A percentile compares a stretch with the other conserved stretches of the same genome.
Evolutionary conservation across 37 sponge, comb jelly and placozoan genomes (phyloP).

Genomic region (Oscarella lobularis): DNA sequence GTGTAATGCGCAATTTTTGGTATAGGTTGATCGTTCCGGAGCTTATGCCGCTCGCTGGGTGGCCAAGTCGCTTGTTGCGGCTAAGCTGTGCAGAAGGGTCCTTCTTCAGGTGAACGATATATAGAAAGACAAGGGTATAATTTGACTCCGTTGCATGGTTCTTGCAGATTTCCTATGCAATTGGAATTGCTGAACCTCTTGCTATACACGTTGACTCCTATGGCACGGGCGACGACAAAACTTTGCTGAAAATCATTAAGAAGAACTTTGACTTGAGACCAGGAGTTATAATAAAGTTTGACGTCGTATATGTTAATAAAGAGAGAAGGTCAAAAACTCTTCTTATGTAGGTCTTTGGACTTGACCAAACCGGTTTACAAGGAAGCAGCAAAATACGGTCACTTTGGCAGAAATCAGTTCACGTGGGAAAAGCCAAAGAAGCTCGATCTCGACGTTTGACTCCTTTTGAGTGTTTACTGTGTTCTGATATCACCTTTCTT

Average conservation of each 20-base stretch:
- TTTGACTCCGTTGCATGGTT: not conserved
- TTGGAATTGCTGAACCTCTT: slow-evolving; percentile 86
- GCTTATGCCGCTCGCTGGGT: slow-evolving; percentile 95
- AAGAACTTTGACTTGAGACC: slow-evolving; percentile 95
- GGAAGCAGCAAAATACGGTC: slow-evolving; percentile 85
- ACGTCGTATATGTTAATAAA: no score
- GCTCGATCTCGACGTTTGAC: no score
- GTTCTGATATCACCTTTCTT: no score
- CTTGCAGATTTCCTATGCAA: slow-evolving; percentile 81
- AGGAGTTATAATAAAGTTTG: slow-evolving; percentile 74
- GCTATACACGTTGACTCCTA: slow-evolving; percentile 74
- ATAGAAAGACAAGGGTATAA: not conserved
- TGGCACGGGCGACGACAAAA: slow-evolving; percentile 55
- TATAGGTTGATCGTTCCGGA: slow-evolving; percentile 79
- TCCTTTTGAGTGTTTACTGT: no score
- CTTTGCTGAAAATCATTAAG: slow-evolving; percentile 60
- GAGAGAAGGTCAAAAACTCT: no score
- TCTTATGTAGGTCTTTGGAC: slow-evolving; percentile 81
- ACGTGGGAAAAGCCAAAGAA: slow-evolving; percentile 59
- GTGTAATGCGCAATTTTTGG: no score
- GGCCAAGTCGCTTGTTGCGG: slow-evolving; percentile 92
- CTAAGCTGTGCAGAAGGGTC: slow-evolving; percentile 65
- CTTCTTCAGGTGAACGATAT: slow-evolving; percentile 90
- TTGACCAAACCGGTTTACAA: slow-evolving; percentile 62
- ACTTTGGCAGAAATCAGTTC: slow-evolving; percentile 89